Base-by-base conservation (phyloP, 2,113 vertebrate genomes). In the Nycticryphes semicollaris region DNA sequence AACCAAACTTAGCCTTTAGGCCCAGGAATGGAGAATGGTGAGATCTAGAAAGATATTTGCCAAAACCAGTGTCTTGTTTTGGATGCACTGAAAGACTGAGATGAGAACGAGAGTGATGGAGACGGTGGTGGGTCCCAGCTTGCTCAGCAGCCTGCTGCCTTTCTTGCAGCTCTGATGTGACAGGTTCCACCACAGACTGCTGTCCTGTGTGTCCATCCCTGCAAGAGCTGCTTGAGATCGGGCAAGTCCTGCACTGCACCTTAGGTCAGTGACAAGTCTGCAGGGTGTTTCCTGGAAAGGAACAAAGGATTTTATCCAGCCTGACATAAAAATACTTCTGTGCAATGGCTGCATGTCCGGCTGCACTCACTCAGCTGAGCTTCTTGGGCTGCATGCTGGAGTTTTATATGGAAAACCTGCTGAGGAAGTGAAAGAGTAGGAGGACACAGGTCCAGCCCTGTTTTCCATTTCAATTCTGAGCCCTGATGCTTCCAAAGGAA, bases 401-500 rank as follows among this genome's bases (percentile, higher is more conserved):
- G 35, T 37, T 35, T 57, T 59, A 30, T 28, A 47, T 1, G 17
- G 35, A n/a, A 41, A 73, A 23, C 35, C n/a, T 64, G 41, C n/a
- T 0, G 1, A 67, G 53, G 27, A 67, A 37, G 18, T 12, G 69
- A 35, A 43, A 14, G 78, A 67, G 10, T 24, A 45, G 43, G 51
- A 85, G 51, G 8, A 9, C 2, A 1, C 19, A 25, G 45, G 28
- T 59, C 67, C 0, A 0, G 21, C 25, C 19, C 11, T 25, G 51
- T 37, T 90, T 62, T 27, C 37, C 37, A n/a, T 27, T 33, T 90
- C 51, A 66, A 30, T 28, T 85, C 68, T 50, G 33, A 73, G 50
- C 33, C 13, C 70, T 47, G 68, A 9, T 30, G 35, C 69, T 81
- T 81, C 60, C 53, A 50, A 45, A 22, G 62, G 30, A 75, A 81